phyloP scores from a whole-genome alignment of 2,888 invertebrate species.

The Antitype chi region DNA sequence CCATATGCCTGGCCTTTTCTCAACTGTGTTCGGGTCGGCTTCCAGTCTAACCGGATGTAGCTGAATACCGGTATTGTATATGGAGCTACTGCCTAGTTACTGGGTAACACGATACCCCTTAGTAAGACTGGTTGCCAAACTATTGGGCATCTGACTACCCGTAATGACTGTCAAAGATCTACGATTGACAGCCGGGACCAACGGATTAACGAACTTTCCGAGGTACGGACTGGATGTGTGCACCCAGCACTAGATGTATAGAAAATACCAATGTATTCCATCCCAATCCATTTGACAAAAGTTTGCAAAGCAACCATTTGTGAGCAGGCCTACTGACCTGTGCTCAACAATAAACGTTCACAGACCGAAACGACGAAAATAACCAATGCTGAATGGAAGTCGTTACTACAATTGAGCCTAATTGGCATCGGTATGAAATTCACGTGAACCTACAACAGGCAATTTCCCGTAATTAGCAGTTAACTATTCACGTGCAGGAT shows the following conservation, averaged over 20 bases:
- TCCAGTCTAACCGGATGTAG: neutral
- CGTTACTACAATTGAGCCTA: conserved; percentile 41
- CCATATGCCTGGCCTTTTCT: neutral
- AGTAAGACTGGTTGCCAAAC: neutral
- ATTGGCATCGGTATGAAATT: conserved; percentile 34
- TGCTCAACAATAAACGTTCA: conserved; percentile 10
- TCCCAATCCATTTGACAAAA: conserved; percentile 9
- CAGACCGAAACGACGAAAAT: conserved; percentile 38
- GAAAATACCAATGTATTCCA: neutral
- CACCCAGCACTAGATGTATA: neutral
- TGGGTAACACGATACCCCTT: too few species aligned
- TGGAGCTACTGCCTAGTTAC: too few species aligned
- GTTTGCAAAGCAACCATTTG: neutral
- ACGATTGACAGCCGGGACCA: neutral
- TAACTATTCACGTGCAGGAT: conserved; percentile 31
- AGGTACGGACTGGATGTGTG: neutral
- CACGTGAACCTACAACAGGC: conserved; percentile 38
- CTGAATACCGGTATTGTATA: neutral
- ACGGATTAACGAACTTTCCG: neutral
- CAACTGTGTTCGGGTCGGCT: neutral
- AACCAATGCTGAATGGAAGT: conserved; percentile 32
- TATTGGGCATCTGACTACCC: neutral
- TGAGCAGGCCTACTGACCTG: neutral
- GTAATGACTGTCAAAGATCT: neutral
- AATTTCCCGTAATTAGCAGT: conserved; percentile 46